These are phyloP conservation scores for Patella pellucida DNA, from an alignment of 2,888 invertebrate species.

Conservation along the genomic window DNA sequence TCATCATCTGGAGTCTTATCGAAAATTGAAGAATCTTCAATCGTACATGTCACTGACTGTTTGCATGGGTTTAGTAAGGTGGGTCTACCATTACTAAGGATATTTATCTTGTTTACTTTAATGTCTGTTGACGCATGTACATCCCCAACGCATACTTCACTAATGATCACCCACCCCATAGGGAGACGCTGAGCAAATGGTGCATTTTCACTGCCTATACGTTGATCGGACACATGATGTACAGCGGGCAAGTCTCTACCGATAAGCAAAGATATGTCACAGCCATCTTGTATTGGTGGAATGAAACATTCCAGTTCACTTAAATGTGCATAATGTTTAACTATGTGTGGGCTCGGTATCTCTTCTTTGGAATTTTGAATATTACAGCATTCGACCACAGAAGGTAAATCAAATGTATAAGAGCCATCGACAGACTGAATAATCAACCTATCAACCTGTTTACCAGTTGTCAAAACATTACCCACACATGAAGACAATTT, in stretches of 20 bases:
- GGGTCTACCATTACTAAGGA: no score
- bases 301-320: slow-evolving; percentile 23
- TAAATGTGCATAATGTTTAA: slow-evolving; percentile 24
- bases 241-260: slow-evolving; percentile 31
- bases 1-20: no score
- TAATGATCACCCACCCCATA: slow-evolving; percentile 35
- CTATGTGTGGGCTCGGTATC: slow-evolving; percentile 34
- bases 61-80: no score
- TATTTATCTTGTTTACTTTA: not conserved
- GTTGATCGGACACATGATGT: slow-evolving; percentile 36
- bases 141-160: slow-evolving; percentile 35
- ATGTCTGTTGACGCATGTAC: slow-evolving; percentile 24
- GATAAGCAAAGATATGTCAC: slow-evolving; percentile 25
- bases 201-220: slow-evolving; percentile 22
- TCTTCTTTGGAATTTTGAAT: slow-evolving; percentile 29
- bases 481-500: slow-evolving; percentile 34
- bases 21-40: no score
- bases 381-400: slow-evolving; percentile 30
- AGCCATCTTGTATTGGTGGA: slow-evolving; percentile 22
- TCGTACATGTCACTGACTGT: no score
- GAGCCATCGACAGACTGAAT: slow-evolving; percentile 25
- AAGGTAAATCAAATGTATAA: slow-evolving; percentile 18
- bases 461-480: slow-evolving; percentile 20
- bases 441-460: slow-evolving; percentile 20
- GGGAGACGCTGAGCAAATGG: slow-evolving; percentile 28